These are phyloP conservation scores for Castor canadensis DNA, from an alignment of 2,113 vertebrate genomes.

Conservation along the genomic window DNA sequence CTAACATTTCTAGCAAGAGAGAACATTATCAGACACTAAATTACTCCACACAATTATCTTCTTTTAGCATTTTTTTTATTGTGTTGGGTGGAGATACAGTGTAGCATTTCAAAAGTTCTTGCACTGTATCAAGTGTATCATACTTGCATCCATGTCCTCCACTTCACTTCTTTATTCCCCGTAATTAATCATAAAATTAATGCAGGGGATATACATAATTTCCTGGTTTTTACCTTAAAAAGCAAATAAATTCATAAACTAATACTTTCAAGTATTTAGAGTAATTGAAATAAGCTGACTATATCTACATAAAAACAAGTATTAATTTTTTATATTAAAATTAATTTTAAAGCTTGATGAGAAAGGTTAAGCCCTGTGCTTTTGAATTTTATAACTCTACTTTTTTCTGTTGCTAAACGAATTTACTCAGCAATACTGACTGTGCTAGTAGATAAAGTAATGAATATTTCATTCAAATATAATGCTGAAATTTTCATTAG, in stretches of 20 bases:
- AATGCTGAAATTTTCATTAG: conserved; percentile 37
- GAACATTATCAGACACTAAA: not conserved
- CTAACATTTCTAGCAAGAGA: not conserved
- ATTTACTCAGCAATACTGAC: conserved; percentile 19
- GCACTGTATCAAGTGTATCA: too few relatives aligned
- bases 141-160: too few relatives aligned
- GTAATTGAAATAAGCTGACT: not conserved
- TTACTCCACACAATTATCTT: not conserved
- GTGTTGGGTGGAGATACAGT: too few relatives aligned
- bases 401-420: conserved; percentile 30
- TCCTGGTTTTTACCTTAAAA: not conserved
- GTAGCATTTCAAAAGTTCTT: too few relatives aligned
- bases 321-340: conserved; percentile 7
- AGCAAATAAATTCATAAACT: conserved; percentile 3
- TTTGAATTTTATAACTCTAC: not conserved
- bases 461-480: conserved; percentile 53
- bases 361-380: not conserved
- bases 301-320: not conserved
- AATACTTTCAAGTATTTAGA: not conserved
- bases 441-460: conserved; percentile 46
- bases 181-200: not conserved
- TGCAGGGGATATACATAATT: not conserved
- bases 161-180: too few relatives aligned
- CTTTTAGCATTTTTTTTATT: too few relatives aligned
- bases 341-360: not conserved